A percentile compares a stretch with the other conserved stretches of the same genome.
Evolutionary conservation across 2,797 vertebrate species (phyloP).

Genomic region (Neostethus bicornis): DNA sequence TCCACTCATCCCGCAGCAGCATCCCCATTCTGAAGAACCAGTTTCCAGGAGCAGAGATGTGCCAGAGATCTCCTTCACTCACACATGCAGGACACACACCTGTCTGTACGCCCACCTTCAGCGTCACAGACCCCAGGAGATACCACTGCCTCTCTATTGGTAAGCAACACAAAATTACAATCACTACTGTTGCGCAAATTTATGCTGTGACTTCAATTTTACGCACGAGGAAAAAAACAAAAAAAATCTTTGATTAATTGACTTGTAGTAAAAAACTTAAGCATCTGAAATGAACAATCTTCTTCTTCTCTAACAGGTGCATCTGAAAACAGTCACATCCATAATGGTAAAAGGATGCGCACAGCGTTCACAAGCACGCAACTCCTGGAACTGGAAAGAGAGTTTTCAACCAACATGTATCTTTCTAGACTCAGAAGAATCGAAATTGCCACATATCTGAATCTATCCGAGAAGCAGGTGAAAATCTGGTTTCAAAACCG

Average conservation of each 20-base stretch:
- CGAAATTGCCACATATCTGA: conserved; percentile 97
- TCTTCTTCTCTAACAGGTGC: conserved; percentile 75
- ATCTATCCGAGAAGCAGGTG: conserved; percentile 96
- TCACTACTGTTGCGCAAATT: neutral
- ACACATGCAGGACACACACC: conserved; percentile 82
- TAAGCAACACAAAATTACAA: conserved; percentile 70
- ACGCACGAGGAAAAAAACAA: conserved; percentile 40
- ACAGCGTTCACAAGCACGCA: conserved; percentile 98
- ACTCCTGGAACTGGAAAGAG: conserved; percentile 95
- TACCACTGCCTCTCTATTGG: conserved; percentile 95
- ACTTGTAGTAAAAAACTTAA: neutral
- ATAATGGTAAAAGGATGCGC: conserved; percentile 96
- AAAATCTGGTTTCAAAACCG: conserved; percentile 99
- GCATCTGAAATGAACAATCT: neutral
- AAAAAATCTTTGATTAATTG: neutral
- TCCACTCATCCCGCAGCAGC: conserved; percentile 86
- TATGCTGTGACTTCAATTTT: conserved; percentile 15
- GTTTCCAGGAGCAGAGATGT: conserved; percentile 86
- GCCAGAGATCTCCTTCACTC: conserved; percentile 84
- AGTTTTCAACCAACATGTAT: conserved; percentile 99
- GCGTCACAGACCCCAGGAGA: conserved; percentile 92
- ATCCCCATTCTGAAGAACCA: conserved; percentile 90
- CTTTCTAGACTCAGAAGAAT: conserved; percentile 94
- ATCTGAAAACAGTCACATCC: conserved; percentile 86
- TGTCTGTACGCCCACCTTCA: conserved; percentile 86